Conservation (phyloP, 2,888 invertebrate genomes). For the Ophioninae sp. region DNA sequence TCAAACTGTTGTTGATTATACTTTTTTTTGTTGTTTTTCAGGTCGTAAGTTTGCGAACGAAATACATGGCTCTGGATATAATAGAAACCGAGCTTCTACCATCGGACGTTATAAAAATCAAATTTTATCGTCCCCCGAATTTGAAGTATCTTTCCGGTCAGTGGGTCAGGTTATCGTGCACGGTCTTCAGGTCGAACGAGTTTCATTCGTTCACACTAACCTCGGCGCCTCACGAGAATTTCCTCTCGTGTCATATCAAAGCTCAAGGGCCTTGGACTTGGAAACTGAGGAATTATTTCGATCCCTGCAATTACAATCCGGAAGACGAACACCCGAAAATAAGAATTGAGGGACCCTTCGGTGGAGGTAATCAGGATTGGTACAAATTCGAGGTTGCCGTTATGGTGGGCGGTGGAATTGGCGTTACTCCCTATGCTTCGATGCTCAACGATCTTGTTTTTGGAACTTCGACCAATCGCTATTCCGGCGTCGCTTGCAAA, state of each 20-base stretch:
- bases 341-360: slow-evolving; percentile 96
- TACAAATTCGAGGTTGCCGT: slow-evolving; percentile 99
- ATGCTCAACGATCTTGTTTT: slow-evolving; percentile 98
- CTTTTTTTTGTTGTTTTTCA: slow-evolving; percentile 73
- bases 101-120: slow-evolving; percentile 96
- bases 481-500: slow-evolving; percentile 98
- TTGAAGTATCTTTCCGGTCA: slow-evolving; percentile 97
- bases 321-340: slow-evolving; percentile 92
- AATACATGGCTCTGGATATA: slow-evolving; percentile 95
- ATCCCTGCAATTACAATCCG: slow-evolving; percentile 94
- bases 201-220: slow-evolving; percentile 98
- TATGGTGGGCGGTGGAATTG: slow-evolving; percentile 98
- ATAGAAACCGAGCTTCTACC: slow-evolving; percentile 96
- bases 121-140: slow-evolving; percentile 97
- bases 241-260: slow-evolving; percentile 96
- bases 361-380: slow-evolving; percentile 99
- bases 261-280: slow-evolving; percentile 97
- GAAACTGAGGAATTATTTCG: slow-evolving; percentile 97
- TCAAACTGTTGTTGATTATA: too few species aligned
- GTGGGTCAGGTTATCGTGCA: slow-evolving; percentile 96
- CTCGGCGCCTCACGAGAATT: slow-evolving; percentile 97
- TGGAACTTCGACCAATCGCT: slow-evolving; percentile 96
- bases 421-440: slow-evolving; percentile 98
- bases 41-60: slow-evolving; percentile 94
- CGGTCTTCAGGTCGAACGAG: slow-evolving; percentile 93